Evolutionary conservation across 2,797 vertebrate species (phyloP), one percentile per base, ranked within the genome.

Genomic region (Heliangelus exortis): DNA sequence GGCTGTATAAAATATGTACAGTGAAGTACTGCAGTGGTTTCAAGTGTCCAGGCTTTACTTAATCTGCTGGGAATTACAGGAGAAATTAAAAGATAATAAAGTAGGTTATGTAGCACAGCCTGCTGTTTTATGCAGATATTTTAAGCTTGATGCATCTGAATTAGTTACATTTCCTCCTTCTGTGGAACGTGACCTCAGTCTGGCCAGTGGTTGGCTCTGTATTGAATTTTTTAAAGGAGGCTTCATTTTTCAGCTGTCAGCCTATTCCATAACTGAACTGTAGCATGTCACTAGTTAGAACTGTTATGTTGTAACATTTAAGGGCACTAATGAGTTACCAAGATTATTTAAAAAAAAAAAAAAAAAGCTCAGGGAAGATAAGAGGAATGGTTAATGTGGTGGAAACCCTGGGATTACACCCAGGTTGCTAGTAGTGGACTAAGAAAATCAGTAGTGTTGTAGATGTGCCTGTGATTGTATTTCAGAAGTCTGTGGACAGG

Each of bases 401-500:
- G 48, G 68, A 74, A 85, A 75, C 34, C 7, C 29, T 72, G 9
- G 48, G 22, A 66, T 8, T 8, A 29, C 7, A 12, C 8, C 7
- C 12, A 8, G 7, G 15, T 9, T 51, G 33, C 33, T 96, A 72
- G 34, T 51, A 55, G 14, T 72, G 31, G 68, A 12, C 45, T 15
- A 33, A 65, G 89, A 59, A 54, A 73, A 41, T 36, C 3, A 71
- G 23, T 93, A 31, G 34, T 91, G 41, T 75, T 96, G 23, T 55
- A 85, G 45, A 59, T 43, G 26, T 13, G 45, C 48, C 34, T 94
- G 0, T 91, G 79, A 95, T 84, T 96, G 23, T 97, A 31, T 98
- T 98, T 97, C 96, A 98, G 98, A 98, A 97, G 89, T 98, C 94
- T 90, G 98, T 98, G 97, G 98, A 98, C 81, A 96, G 97, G 91